A percentile compares a stretch with the other conserved stretches of the same genome.
Evolutionary conservation across 30 jellyfish, hydroid and myxozoan genomes (phyloP).

Genomic region (Chrysaora quinquecirrha): DNA sequence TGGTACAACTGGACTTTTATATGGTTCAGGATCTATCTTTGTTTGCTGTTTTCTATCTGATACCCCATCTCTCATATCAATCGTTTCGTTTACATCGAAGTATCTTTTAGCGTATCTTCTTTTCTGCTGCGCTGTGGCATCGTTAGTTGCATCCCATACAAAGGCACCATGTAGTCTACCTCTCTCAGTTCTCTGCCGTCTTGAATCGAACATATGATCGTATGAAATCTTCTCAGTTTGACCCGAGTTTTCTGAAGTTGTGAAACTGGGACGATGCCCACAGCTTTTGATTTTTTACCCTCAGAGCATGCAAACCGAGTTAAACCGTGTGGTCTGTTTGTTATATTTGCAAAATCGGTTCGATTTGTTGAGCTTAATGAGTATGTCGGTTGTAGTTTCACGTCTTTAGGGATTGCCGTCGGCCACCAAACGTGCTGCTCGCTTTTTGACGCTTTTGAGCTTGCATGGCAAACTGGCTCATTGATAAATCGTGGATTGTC

Average conservation of each 20-base stretch:
- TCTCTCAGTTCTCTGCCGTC: slow-evolving; percentile 60
- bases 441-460: slow-evolving; percentile 28
- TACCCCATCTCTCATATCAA: neutral
- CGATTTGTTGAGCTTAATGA: slow-evolving; percentile 54
- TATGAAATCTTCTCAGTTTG: slow-evolving; percentile 64
- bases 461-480: slow-evolving; percentile 83
- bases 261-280: slow-evolving; percentile 67
- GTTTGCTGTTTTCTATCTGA: too few relatives aligned
- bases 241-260: slow-evolving; percentile 16
- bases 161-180: slow-evolving; percentile 82
- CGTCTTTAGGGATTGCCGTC: slow-evolving; percentile 28
- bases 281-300: slow-evolving; percentile 34
- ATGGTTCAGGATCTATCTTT: too few relatives aligned
- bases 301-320: slow-evolving; percentile 63
- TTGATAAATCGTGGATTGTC: slow-evolving; percentile 82
- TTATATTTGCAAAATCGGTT: slow-evolving; percentile 28
- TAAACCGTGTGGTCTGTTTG: slow-evolving; percentile 34
- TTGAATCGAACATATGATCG: slow-evolving; percentile 73
- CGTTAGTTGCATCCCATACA: slow-evolving; percentile 74
- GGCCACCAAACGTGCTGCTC: slow-evolving; percentile 88
- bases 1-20: too few relatives aligned
- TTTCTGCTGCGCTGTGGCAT: neutral
- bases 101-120: slow-evolving; percentile 43
- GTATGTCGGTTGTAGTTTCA: slow-evolving; percentile 39
- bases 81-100: neutral